phyloP scores from a whole-genome alignment of 2,797 vertebrate genomes.

The Sebastes reedi region DNA sequence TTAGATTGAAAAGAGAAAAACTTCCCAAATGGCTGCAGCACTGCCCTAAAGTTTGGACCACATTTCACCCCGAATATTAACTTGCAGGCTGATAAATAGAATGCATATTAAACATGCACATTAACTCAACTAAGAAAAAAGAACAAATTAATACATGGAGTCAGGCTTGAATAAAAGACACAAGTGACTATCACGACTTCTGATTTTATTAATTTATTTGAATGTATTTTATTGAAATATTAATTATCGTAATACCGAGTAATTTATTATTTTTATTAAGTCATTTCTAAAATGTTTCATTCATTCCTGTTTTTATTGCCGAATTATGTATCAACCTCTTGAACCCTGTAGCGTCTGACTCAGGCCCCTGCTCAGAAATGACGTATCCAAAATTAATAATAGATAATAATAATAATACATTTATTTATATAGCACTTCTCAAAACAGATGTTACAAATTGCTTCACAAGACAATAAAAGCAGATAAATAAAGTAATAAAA shows the following conservation, averaged over 20 bases:
- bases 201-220: not conserved
- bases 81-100: slow-evolving; percentile 13
- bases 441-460: no score
- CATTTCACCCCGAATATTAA: accelerated
- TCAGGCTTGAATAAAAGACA: not conserved
- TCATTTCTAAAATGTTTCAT: no score
- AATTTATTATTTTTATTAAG: not conserved
- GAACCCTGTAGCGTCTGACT: no score
- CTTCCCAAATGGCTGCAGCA: slow-evolving; percentile 56
- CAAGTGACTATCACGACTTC: not conserved
- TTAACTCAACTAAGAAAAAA: not conserved
- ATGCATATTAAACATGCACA: not conserved
- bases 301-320: no score
- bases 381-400: no score
- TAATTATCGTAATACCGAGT: not conserved
- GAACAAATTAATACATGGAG: not conserved
- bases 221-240: not conserved
- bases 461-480: no score
- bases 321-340: no score
- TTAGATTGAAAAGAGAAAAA: not conserved
- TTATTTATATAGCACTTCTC: no score
- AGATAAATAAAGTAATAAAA: no score
- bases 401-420: no score
- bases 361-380: no score
- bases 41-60: accelerated